phyloP scores from a whole-genome alignment of 2,797 vertebrate genomes.

The Alectoris magna region DNA sequence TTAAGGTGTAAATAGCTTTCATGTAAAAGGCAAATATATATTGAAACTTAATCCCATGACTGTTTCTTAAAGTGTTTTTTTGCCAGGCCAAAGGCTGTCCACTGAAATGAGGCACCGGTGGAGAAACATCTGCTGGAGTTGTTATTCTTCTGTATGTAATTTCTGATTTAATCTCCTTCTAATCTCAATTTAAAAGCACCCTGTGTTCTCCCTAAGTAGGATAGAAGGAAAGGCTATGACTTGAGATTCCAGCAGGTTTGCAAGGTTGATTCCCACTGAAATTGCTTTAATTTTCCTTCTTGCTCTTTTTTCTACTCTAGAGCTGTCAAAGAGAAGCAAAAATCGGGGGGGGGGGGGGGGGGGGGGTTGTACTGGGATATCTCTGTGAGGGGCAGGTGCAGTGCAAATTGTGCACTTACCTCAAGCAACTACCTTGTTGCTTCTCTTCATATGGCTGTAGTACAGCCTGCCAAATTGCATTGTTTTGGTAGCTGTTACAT shows the following conservation, averaged over 20 bases:
- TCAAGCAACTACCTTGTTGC: no score
- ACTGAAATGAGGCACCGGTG: neutral
- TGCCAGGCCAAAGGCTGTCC: neutral
- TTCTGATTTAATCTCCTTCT: neutral
- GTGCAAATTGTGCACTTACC: neutral
- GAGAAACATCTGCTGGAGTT: neutral
- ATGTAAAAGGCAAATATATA: neutral
- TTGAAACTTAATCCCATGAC: neutral
- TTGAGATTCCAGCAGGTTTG: neutral
- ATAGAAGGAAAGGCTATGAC: neutral
- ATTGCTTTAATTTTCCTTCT: neutral
- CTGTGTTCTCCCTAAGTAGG: neutral
- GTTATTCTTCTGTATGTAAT: neutral
- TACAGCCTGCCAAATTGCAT: neutral
- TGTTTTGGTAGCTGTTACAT: neutral
- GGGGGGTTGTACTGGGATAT: neutral
- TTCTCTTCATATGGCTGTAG: neutral
- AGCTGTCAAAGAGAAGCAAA: neutral
- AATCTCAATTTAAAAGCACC: neutral
- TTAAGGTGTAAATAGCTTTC: neutral
- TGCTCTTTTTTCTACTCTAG: neutral
- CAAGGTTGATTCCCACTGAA: accelerated
- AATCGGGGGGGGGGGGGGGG: no score
- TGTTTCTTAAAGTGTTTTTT: neutral
- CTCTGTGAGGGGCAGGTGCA: neutral